phyloP scores from a whole-genome alignment of 2,113 vertebrate species.

The Sylvia atricapilla region DNA sequence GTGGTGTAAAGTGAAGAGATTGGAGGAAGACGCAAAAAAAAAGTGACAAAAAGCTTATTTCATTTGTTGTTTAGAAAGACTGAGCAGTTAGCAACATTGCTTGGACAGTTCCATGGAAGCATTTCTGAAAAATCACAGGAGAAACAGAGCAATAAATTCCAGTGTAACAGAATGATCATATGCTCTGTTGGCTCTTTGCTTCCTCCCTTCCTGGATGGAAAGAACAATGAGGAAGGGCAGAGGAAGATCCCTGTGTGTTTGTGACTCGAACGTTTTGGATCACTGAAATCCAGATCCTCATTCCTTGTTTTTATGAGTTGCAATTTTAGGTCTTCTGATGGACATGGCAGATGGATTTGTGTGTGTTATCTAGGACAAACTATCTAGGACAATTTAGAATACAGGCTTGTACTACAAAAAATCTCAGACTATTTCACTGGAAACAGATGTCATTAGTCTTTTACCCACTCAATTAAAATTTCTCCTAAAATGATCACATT shows the following conservation, averaged over 20 bases:
- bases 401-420: background rate
- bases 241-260: background rate
- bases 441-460: background rate
- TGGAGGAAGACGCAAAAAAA: background rate
- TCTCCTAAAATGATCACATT: background rate
- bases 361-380: background rate
- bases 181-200: background rate
- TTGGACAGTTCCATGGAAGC: background rate
- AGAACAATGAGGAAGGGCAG: background rate
- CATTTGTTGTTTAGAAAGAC: background rate
- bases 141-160: background rate
- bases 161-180: background rate
- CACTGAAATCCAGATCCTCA: background rate
- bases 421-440: background rate
- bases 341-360: background rate
- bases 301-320: background rate
- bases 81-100: too few relatives aligned
- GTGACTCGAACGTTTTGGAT: rapidly evolving
- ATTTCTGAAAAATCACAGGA: background rate
- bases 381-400: constrained; percentile 8
- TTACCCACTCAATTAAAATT: background rate
- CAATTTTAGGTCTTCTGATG: background rate
- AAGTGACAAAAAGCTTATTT: background rate
- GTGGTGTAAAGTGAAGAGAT: background rate
- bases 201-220: background rate